Percentiles rank a stretch among this genome's conserved stretches.
These are phyloP conservation scores for Spodoptera litura DNA, from an alignment of 1,140 invertebrate genomes.

Conservation along the genomic window DNA sequence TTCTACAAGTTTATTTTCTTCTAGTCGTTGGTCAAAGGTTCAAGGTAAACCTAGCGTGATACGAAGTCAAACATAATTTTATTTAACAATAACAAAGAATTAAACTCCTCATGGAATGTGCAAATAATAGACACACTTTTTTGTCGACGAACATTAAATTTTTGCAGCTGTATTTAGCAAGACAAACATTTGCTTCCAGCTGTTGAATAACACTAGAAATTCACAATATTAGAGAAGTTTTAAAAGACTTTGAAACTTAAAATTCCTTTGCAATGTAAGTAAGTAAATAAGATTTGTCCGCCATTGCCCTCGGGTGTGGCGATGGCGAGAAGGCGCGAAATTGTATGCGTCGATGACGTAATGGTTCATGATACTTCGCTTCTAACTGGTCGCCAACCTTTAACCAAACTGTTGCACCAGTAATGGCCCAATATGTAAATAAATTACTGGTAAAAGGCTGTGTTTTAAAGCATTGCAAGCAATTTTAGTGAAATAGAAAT, in stretches of 20 bases:
- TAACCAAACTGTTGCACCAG: background rate
- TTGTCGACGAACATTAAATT: background rate
- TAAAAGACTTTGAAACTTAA: slow-evolving; percentile 1
- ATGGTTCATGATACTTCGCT: background rate
- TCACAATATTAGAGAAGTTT: background rate
- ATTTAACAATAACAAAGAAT: too few species aligned
- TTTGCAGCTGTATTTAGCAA: background rate
- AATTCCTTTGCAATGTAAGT: slow-evolving; percentile 25
- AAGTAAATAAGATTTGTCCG: slow-evolving; percentile 22
- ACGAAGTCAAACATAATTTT: too few species aligned
- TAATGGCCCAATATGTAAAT: background rate
- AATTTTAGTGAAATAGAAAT: too few species aligned
- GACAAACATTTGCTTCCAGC: background rate
- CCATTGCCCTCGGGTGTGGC: slow-evolving; percentile 11
- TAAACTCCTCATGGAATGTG: too few species aligned
- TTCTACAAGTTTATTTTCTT: too few species aligned
- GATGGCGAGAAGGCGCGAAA: slow-evolving; percentile 26
- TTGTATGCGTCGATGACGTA: slow-evolving; percentile 37
- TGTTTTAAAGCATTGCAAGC: too few species aligned
- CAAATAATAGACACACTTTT: too few species aligned
- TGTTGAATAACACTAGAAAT: background rate
- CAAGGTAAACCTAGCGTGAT: too few species aligned
- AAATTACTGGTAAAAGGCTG: too few species aligned
- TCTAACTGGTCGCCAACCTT: slow-evolving; percentile 6
- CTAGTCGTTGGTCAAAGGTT: too few species aligned